phyloP scores from a whole-genome alignment of 2,113 vertebrate species.

The Potamarius usumacintae region DNA sequence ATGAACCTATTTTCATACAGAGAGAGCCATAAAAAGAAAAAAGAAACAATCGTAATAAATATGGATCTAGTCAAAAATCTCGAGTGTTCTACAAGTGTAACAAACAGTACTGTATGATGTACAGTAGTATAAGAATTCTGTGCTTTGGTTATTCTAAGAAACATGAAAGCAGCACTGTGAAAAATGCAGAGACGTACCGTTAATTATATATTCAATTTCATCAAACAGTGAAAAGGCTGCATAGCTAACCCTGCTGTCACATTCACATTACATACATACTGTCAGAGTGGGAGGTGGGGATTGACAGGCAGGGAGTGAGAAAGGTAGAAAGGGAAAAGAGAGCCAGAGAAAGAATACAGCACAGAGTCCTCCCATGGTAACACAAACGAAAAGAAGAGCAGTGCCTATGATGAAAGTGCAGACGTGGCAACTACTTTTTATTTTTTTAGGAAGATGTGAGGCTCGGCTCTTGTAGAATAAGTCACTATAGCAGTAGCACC shows the following conservation, averaged over 20 bases:
- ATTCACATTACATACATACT: slow-evolving; percentile 25
- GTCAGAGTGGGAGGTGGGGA: slow-evolving; percentile 3
- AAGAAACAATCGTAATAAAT: neutral
- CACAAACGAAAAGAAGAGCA: slow-evolving; percentile 5
- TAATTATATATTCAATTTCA: slow-evolving; percentile 21
- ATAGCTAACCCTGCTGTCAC: slow-evolving; percentile 22
- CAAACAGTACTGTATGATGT: neutral
- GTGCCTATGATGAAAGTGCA: slow-evolving; percentile 44
- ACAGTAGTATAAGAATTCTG: neutral
- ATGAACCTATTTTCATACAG: slow-evolving; percentile 19
- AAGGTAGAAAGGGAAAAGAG: neutral
- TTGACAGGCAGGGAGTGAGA: slow-evolving; percentile 2
- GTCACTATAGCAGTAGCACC: slow-evolving; percentile 38
- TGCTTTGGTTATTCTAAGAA: neutral
- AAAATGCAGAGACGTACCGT: slow-evolving; percentile 15
- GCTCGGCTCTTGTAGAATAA: slow-evolving; percentile 44
- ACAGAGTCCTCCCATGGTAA: neutral
- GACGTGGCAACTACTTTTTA: slow-evolving; percentile 48
- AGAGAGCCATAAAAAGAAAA: slow-evolving; percentile 1
- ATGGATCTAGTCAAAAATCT: neutral
- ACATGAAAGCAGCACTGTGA: neutral
- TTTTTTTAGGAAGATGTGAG: slow-evolving; percentile 37
- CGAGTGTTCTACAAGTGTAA: slow-evolving; percentile 1
- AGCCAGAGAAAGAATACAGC: slow-evolving; percentile 22
- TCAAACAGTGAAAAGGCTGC: slow-evolving; percentile 34